These are phyloP conservation scores for Perithous albicinctus DNA, from an alignment of 2,888 invertebrate species.

Conservation along the genomic window DNA sequence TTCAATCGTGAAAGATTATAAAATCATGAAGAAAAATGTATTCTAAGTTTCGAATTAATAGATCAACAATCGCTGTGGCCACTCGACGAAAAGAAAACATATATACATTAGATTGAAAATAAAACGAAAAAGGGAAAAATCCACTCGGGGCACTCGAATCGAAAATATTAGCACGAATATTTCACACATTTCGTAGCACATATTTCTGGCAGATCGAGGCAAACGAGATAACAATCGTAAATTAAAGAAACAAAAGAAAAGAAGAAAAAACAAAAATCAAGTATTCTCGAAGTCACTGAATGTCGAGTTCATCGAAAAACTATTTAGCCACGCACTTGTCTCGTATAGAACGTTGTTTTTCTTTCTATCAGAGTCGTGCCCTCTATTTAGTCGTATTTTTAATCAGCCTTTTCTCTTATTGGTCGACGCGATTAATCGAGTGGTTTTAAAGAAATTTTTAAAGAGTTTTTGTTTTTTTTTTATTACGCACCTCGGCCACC, in stretches of 20 bases:
- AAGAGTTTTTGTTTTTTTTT: slow-evolving; percentile 33
- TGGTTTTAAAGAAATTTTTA: slow-evolving; percentile 21
- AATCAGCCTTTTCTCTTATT: slow-evolving; percentile 10
- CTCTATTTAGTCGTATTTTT: slow-evolving; percentile 2
- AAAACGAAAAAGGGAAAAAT: too few relatives aligned
- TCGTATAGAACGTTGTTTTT: neutral
- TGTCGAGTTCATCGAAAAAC: neutral
- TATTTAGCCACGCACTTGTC: slow-evolving; percentile 50
- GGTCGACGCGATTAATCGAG: slow-evolving; percentile 32
- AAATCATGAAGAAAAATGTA: too few relatives aligned
- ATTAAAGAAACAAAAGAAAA: too few relatives aligned
- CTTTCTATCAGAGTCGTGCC: neutral
- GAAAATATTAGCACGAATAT: slow-evolving; percentile 30
- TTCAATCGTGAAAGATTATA: too few relatives aligned
- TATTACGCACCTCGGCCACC: slow-evolving; percentile 81
- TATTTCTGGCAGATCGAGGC: slow-evolving; percentile 1
- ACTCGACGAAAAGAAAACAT: too few relatives aligned
- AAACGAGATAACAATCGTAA: neutral
- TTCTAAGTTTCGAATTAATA: too few relatives aligned
- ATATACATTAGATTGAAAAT: too few relatives aligned
- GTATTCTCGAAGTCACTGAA: slow-evolving; percentile 6
- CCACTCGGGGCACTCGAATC: slow-evolving; percentile 52
- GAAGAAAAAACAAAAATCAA: neutral
- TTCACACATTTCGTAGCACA: slow-evolving; percentile 47
- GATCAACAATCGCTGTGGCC: too few relatives aligned